Evolutionary conservation across 53 echinoderm and acorn worm species (phyloP), one percentile per base, ranked within the genome.

Genomic region (Holothuria leucospilota): DNA sequence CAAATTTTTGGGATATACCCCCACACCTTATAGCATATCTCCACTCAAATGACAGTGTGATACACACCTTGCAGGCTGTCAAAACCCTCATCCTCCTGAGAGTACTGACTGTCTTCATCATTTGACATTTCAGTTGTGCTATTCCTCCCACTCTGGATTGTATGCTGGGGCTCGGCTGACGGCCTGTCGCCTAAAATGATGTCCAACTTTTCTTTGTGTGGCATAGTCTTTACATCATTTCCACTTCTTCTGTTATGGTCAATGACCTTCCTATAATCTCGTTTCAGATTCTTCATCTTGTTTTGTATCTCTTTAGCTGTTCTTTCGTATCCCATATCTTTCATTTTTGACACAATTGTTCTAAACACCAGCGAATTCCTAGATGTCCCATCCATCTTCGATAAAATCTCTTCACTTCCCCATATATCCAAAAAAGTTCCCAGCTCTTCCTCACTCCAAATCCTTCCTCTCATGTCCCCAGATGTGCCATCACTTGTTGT

Each of bases 271-370:
- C 73, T 71, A 41, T 86, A 74, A 62, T 86, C 86, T 13, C 74
- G 21, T 69, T 86, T 86, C 46, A 86, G 23, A 27, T 86, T 86
- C 28, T 86, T 71, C 74, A 86, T 86, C 71, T 86, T 86, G 75
- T 86, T 86, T 39, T 77, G 51, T n/a, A 86, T 72, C 63, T 86
- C 86, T 20, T 86, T 86, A 0, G 86, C 25, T 12, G 86, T 62
- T 28, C 86, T 61, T 38, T 41, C 63, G 49, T 59, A 86, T n/a
- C 87, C 78, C 42, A 29, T 62, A 15, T 60, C 86, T 65, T 49
- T 56, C 80, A 80, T 80, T 53, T 80, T 59, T 59, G 53, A 52
- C 61, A 28, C 61, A 12, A 80, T 80, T 52, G 53, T 56, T 59
- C 59, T 80, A 53, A 59, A 80, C 24, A 80, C 56, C 24, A 52